Evolutionary conservation across 2,113 vertebrate genomes (phyloP).

Genomic region (Garra rufa): DNA sequence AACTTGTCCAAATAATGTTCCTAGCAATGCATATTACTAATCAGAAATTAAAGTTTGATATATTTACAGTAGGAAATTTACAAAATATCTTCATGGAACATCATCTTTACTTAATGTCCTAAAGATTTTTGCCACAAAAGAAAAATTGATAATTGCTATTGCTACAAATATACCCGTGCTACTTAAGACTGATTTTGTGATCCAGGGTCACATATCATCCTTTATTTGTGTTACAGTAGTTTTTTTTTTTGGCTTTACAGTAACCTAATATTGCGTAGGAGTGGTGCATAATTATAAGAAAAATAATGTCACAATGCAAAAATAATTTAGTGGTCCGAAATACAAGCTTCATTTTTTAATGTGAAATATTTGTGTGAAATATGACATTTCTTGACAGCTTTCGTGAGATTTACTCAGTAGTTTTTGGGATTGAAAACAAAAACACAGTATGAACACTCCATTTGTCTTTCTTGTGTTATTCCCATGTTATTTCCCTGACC

Average conservation of each 20-base stretch:
- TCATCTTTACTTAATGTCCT: too few species aligned
- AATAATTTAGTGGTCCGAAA: background rate
- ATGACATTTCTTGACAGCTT: background rate
- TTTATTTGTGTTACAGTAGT: background rate
- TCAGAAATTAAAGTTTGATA: too few species aligned
- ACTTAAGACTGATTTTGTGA: too few species aligned
- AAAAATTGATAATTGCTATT: too few species aligned
- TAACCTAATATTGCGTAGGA: background rate
- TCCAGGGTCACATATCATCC: background rate
- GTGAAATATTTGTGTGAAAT: background rate
- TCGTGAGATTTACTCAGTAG: background rate
- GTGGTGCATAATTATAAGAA: background rate
- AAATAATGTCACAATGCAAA: background rate
- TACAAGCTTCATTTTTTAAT: background rate
- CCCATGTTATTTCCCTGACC: background rate
- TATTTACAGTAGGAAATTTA: too few species aligned
- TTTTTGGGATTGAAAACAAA: background rate
- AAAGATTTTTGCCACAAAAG: too few species aligned
- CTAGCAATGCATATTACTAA: too few species aligned
- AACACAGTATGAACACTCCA: background rate
- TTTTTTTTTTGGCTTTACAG: background rate
- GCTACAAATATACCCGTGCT: too few species aligned
- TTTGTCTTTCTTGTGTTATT: background rate
- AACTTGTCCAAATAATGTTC: too few species aligned
- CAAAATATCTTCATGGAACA: too few species aligned